Conservation (phyloP, 2,888 invertebrate genomes). For the Troides aeacus region DNA sequence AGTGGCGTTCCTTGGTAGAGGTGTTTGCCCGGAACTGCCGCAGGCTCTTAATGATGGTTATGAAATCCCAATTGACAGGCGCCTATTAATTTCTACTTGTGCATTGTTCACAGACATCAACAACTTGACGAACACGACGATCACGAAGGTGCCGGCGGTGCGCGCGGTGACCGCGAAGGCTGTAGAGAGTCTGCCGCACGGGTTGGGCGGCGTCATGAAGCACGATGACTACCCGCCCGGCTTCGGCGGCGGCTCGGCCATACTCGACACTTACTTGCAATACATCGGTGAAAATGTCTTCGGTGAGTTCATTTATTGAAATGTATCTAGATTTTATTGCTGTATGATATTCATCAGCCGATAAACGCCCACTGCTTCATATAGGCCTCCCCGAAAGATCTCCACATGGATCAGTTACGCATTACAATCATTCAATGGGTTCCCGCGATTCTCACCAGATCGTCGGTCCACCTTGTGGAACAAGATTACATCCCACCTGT, state of each 20-base stretch:
- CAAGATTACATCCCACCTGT: too few species aligned
- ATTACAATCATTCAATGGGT: too few species aligned
- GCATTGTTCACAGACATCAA: slow-evolving; percentile 59
- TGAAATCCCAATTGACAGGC: neutral
- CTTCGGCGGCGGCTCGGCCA: slow-evolving; percentile 86
- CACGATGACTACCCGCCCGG: slow-evolving; percentile 86
- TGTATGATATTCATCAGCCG: too few species aligned
- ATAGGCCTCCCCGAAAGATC: too few species aligned
- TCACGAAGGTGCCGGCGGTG: slow-evolving; percentile 82
- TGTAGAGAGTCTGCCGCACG: slow-evolving; percentile 81
- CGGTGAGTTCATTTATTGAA: slow-evolving; percentile 62
- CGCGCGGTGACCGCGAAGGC: slow-evolving; percentile 84
- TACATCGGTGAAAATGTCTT: slow-evolving; percentile 92
- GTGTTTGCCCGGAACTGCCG: too few species aligned
- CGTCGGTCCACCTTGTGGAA: too few species aligned
- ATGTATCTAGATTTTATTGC: neutral
- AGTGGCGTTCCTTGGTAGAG: too few species aligned
- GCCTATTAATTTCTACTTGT: neutral
- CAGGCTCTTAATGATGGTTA: neutral
- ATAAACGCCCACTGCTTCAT: too few species aligned
- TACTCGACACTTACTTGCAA: slow-evolving; percentile 93
- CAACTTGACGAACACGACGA: slow-evolving; percentile 82
- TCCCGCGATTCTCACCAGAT: too few species aligned
- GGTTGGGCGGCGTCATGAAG: slow-evolving; percentile 80
- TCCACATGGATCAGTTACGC: too few species aligned